Evolutionary conservation across 1,140 invertebrate genomes (phyloP).

Genomic region (Drosophila kanapiae): DNA sequence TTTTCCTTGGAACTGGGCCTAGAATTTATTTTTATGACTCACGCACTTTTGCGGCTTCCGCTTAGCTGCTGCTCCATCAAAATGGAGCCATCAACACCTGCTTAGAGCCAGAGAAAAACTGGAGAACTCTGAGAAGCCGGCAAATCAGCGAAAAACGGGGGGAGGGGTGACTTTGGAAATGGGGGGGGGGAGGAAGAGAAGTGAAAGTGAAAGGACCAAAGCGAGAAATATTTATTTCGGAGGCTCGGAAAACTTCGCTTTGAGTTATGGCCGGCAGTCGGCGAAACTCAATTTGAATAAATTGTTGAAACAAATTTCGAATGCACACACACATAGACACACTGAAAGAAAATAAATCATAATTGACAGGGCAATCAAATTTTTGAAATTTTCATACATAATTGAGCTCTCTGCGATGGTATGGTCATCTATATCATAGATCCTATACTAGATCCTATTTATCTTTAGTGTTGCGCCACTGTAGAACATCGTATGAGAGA

Average conservation of each 20-base stretch:
- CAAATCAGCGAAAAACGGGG: slow-evolving; percentile 6
- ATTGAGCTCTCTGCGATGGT: too few relatives aligned
- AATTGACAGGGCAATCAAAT: not conserved
- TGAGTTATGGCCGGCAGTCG: slow-evolving; percentile 81
- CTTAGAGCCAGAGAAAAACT: slow-evolving; percentile 41
- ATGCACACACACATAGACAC: slow-evolving; percentile 23
- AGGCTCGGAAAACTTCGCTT: slow-evolving; percentile 48
- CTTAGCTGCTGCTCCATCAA: slow-evolving; percentile 70
- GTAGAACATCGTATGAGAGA: too few relatives aligned
- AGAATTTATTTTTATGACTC: slow-evolving; percentile 81
- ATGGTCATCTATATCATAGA: too few relatives aligned
- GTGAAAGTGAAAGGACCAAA: slow-evolving; percentile 47
- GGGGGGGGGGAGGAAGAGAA: not conserved
- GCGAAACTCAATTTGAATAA: slow-evolving; percentile 81
- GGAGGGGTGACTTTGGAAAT: not conserved
- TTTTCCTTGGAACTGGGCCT: slow-evolving; percentile 14
- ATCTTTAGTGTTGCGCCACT: too few relatives aligned
- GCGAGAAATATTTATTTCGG: slow-evolving; percentile 37
- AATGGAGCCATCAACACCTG: slow-evolving; percentile 82
- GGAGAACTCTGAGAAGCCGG: not conserved
- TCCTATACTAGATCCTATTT: too few relatives aligned
- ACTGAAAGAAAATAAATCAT: not conserved
- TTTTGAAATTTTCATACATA: too few relatives aligned
- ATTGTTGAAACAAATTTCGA: slow-evolving; percentile 74
- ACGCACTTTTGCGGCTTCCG: slow-evolving; percentile 82